A percentile compares a stretch with the other conserved stretches of the same genome.
These are phyloP conservation scores for Sphaerolaimus hirsutus DNA, from an alignment of 2,888 invertebrate species.

Conservation along the genomic window DNA sequence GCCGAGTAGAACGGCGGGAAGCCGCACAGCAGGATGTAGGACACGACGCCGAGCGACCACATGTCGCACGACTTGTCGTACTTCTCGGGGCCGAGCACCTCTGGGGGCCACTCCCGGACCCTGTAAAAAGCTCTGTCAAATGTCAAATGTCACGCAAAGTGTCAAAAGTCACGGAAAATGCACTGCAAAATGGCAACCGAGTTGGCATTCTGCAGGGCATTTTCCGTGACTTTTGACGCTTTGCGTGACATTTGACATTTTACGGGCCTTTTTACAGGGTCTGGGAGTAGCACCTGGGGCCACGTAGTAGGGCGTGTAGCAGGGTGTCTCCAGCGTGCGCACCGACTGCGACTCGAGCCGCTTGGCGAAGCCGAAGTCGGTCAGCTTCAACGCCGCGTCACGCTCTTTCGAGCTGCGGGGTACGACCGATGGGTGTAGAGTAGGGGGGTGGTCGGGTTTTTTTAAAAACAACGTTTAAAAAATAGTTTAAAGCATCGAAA, in stretches of 20 bases:
- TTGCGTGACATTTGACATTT: too few relatives aligned
- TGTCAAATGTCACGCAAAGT: too few relatives aligned
- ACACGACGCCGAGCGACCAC: constrained; percentile 94
- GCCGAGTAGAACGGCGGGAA: constrained; percentile 97
- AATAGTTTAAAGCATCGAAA: too few relatives aligned
- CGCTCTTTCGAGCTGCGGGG: constrained; percentile 28
- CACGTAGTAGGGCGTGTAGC: constrained; percentile 96
- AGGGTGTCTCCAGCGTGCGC: constrained; percentile 80
- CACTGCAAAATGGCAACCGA: too few relatives aligned
- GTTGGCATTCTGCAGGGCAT: too few relatives aligned
- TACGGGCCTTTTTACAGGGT: too few relatives aligned
- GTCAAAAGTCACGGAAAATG: too few relatives aligned
- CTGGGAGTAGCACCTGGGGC: too few relatives aligned
- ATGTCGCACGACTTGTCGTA: constrained; percentile 98
- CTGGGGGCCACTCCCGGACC: constrained; percentile 70
- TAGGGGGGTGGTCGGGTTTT: too few relatives aligned
- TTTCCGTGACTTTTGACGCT: too few relatives aligned
- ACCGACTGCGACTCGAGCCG: constrained; percentile 46
- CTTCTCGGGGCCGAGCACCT: constrained; percentile 72
- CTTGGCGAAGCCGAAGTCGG: constrained; percentile 98
- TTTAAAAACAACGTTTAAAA: too few relatives aligned
- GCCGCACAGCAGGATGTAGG: constrained; percentile 94
- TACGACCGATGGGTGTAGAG: too few relatives aligned
- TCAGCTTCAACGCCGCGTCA: constrained; percentile 65
- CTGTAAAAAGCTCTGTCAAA: constrained; percentile 94